Evolutionary conservation across 1,140 invertebrate genomes (phyloP), one percentile per base, ranked within the genome.

Genomic region (Antheraea pernyi): DNA sequence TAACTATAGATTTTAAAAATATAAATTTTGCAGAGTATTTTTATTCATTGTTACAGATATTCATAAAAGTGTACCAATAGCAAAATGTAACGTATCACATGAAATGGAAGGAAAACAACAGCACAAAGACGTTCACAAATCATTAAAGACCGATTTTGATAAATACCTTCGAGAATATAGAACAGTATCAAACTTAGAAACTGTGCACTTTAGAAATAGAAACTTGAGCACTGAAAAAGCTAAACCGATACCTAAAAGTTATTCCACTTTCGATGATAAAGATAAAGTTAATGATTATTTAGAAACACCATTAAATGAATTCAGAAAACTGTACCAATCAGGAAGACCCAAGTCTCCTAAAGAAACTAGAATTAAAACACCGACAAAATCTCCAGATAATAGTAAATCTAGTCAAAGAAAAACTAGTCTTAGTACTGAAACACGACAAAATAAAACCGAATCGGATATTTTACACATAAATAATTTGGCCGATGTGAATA

Each of bases 321-420:
- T 91, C 59, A 84, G 88, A 69, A 91, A 90, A 73, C 67, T 87
- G 9, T 91, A 91, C 71, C 79, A 81, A 22, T 60, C 75, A 37
- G 67, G 75, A 58, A 79, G 69, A 65, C 36, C 64, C 37, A 42
- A 39, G 61, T 10, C 39, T 46, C 1, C 59, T 22, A 37, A 71
- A 66, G 7, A 36, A 66, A 61, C 59, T 67, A 66, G 19, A 65
- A n/a, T 53, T 1, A 53, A 16, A 53, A 13, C 46, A 53, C 46
- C 46, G 6, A 53, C 16, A 53, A n/a, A 53, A 16, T 16, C 46
- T 53, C 5, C 46, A 53, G 46, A 53, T 16, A 53, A 53, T n/a
- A 53, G 16, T 6, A 53, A 53, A 53, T 53, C 46, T 7, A 53
- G 46, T 53, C 46, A 13, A 13, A 53, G 46, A 53, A 53, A 53